These are phyloP conservation scores for Varroa destructor DNA, from an alignment of 1,140 invertebrate genomes.

Conservation along the genomic window DNA sequence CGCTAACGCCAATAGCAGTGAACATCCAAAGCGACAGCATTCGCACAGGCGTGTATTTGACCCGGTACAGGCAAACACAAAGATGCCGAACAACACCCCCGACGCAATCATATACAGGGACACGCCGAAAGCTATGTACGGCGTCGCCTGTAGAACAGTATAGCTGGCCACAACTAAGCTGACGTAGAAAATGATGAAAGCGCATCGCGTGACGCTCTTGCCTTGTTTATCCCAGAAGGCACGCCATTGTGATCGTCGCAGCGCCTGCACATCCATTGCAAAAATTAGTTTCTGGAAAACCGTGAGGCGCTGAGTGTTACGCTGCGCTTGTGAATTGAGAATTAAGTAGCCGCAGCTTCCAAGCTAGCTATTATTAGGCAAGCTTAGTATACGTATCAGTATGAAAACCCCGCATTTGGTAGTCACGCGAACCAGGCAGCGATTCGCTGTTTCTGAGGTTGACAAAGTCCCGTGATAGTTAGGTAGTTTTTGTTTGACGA, in stretches of 20 bases:
- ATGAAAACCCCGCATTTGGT: no score
- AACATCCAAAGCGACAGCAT: slow-evolving; percentile 19
- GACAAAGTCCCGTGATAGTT: no score
- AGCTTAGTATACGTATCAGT: no score
- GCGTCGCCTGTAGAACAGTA: slow-evolving; percentile 2
- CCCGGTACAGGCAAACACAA: slow-evolving; percentile 20
- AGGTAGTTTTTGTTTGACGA: no score
- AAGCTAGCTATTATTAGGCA: no score
- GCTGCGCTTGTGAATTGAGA: background rate
- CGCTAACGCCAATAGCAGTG: slow-evolving; percentile 6
- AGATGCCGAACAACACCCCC: slow-evolving; percentile 19
- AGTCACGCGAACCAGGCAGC: no score
- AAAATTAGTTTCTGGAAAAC: background rate
- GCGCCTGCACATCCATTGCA: slow-evolving; percentile 13
- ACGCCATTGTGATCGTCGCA: background rate
- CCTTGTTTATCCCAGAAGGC: slow-evolving; percentile 21
- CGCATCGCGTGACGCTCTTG: slow-evolving; percentile 18
- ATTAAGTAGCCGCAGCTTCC: no score
- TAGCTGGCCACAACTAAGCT: slow-evolving; percentile 18
- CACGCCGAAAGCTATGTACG: slow-evolving; percentile 14
- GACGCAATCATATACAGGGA: slow-evolving; percentile 24
- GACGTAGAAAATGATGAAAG: slow-evolving; percentile 25
- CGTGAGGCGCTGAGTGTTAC: background rate
- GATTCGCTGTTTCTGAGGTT: no score
- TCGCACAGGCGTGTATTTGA: slow-evolving; percentile 9